A percentile compares a stretch with the other conserved stretches of the same genome.
These are phyloP conservation scores for Selenia dentaria DNA, from an alignment of 2,888 invertebrate species.

Conservation along the genomic window DNA sequence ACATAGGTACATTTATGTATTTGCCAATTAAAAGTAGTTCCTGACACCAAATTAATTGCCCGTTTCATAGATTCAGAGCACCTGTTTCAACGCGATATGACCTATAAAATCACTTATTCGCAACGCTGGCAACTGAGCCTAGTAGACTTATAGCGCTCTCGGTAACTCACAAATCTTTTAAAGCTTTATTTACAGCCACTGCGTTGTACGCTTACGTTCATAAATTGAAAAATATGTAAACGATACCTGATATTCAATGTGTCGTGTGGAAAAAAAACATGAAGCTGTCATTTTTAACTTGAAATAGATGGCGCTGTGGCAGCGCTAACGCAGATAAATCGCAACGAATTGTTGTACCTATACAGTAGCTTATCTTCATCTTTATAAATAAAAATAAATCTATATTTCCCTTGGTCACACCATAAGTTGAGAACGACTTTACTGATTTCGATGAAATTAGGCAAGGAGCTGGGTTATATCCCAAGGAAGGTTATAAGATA, in stretches of 20 bases:
- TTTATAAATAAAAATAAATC: too few species aligned
- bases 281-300: conserved; percentile 75
- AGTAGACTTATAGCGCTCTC: conserved; percentile 31
- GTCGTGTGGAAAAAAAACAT: conserved; percentile 68
- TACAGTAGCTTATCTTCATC: conserved; percentile 11
- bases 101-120: conserved; percentile 35
- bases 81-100: conserved; percentile 25
- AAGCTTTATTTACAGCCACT: conserved; percentile 57
- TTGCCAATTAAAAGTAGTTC: too few species aligned
- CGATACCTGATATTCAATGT: conserved; percentile 67
- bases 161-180: conserved; percentile 46
- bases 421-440: too few species aligned
- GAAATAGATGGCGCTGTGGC: conserved; percentile 62
- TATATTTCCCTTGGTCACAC: too few species aligned
- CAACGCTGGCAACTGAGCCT: conserved; percentile 31
- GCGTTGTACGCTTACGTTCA: conserved; percentile 53
- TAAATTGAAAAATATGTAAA: conserved; percentile 79
- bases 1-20: too few species aligned
- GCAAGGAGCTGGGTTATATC: too few species aligned
- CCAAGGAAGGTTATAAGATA: too few species aligned
- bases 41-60: conserved; percentile 1
- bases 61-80: conserved; percentile 8
- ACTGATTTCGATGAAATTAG: too few species aligned
- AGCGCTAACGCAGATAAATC: conserved; percentile 64
- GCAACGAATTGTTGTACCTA: conserved; percentile 51